These are phyloP conservation scores for Pollenia amentaria DNA, from an alignment of 2,888 invertebrate species.

Conservation along the genomic window DNA sequence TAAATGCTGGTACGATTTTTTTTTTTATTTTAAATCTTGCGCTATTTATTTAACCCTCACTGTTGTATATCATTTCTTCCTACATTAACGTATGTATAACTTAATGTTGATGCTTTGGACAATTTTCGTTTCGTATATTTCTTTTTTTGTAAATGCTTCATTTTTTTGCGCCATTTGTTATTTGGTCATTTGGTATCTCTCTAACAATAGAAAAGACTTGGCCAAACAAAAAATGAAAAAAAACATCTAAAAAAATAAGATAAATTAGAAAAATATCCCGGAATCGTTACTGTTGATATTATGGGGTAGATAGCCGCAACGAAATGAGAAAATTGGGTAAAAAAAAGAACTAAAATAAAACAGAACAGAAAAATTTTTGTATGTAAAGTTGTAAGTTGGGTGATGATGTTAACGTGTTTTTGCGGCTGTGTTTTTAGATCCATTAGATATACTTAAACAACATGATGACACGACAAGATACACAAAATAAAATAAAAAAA, in stretches of 20 bases:
- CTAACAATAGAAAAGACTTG: conserved; percentile 67
- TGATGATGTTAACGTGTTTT: conserved; percentile 69
- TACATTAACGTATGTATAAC: conserved; percentile 11
- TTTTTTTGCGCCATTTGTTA: conserved; percentile 73
- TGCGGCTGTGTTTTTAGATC: conserved; percentile 72
- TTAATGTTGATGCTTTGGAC: conserved; percentile 41
- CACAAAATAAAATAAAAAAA: conserved; percentile 36
- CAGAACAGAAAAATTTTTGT: conserved; percentile 44
- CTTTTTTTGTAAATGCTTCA: conserved; percentile 32
- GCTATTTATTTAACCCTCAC: conserved; percentile 9
- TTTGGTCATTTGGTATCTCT: conserved; percentile 71
- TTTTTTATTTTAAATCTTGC: background rate
- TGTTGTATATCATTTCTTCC: background rate
- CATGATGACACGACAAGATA: conserved; percentile 73
- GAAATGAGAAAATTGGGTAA: conserved; percentile 57
- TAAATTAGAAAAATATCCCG: conserved; percentile 74
- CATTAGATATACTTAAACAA: conserved; percentile 71
- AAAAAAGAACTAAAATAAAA: conserved; percentile 38
- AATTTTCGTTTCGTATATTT: conserved; percentile 49
- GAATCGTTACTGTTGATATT: conserved; percentile 72
- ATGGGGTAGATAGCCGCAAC: conserved; percentile 71
- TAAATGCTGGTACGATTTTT: no score
- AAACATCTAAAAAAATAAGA: conserved; percentile 56
- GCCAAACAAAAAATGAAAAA: conserved; percentile 19
- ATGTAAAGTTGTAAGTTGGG: conserved; percentile 43